Percentiles rank a stretch among this genome's conserved stretches.
phyloP scores from a whole-genome alignment of 2,113 vertebrate genomes.

The Nothobranchius furzeri region DNA sequence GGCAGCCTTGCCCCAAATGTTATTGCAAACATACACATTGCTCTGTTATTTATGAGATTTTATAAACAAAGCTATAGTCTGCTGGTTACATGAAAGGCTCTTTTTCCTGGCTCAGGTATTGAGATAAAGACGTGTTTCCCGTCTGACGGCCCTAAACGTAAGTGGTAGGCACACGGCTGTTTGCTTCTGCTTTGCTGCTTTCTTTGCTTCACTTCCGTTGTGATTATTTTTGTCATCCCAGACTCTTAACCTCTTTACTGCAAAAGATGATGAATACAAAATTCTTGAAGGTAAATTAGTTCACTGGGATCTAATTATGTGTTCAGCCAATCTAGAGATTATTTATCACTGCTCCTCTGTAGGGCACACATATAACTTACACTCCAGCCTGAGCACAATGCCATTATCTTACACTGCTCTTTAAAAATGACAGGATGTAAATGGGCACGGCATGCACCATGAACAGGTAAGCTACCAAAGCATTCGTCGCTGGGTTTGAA shows the following conservation, averaged over 20 bases:
- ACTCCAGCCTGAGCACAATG: slow-evolving; percentile 50
- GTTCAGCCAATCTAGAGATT: slow-evolving; percentile 44
- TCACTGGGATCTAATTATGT: slow-evolving; percentile 53
- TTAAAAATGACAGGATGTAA: slow-evolving; percentile 58
- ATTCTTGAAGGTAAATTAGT: slow-evolving; percentile 53
- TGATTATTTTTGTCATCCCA: slow-evolving; percentile 61
- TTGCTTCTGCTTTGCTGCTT: slow-evolving; percentile 65
- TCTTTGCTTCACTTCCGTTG: slow-evolving; percentile 44
- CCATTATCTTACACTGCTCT: slow-evolving; percentile 62
- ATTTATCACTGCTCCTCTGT: slow-evolving; percentile 55
- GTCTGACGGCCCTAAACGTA: slow-evolving; percentile 9
- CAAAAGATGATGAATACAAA: slow-evolving; percentile 39
- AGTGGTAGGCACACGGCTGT: slow-evolving; percentile 33
- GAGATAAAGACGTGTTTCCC: slow-evolving; percentile 38
- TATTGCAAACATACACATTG: slow-evolving; percentile 8
- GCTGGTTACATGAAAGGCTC: slow-evolving; percentile 5
- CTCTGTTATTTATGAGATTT: slow-evolving; percentile 19
- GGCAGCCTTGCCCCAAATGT: slow-evolving; percentile 7
- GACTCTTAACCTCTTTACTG: slow-evolving; percentile 47
- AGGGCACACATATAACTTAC: slow-evolving; percentile 53
- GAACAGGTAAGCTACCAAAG: slow-evolving; percentile 34
- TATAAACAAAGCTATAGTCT: slow-evolving; percentile 2
- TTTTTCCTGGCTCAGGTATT: not conserved
- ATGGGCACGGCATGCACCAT: slow-evolving; percentile 47
- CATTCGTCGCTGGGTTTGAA: slow-evolving; percentile 34